Evolutionary conservation across 2,888 invertebrate genomes (phyloP).

Genomic region (Tenthredo mesomela): DNA sequence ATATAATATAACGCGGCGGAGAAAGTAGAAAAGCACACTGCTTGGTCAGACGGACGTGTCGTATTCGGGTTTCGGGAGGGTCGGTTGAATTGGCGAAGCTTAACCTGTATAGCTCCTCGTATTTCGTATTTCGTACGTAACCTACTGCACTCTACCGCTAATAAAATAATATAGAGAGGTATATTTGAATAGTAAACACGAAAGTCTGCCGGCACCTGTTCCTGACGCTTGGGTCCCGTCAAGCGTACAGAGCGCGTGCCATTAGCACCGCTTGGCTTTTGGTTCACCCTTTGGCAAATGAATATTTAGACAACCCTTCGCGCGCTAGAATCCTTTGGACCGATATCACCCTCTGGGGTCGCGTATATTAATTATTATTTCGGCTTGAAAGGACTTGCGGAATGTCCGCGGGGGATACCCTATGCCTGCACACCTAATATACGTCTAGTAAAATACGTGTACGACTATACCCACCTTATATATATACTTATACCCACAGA

Average conservation of each 20-base stretch:
- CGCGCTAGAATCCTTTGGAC: conserved; percentile 59
- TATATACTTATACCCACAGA: too few species aligned
- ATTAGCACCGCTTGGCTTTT: conserved; percentile 37
- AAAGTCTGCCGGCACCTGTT: not conserved
- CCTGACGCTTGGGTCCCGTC: conserved; percentile 4
- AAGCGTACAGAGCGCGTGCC: conserved; percentile 7
- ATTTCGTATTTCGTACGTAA: too few species aligned
- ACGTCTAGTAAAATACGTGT: not conserved
- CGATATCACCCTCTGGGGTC: conserved; percentile 70
- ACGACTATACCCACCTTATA: not conserved
- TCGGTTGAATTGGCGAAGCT: not conserved
- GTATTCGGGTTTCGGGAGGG: not conserved
- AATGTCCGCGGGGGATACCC: not conserved
- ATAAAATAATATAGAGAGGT: not conserved
- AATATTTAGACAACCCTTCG: conserved; percentile 51
- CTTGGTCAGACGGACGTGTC: not conserved
- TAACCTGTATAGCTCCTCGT: not conserved
- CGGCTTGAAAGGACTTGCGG: conserved; percentile 40
- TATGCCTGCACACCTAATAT: not conserved
- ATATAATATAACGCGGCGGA: too few species aligned
- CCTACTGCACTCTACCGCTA: not conserved
- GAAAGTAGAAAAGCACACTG: conserved; percentile 15
- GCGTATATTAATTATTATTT: conserved; percentile 71
- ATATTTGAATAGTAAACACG: conserved; percentile 14
- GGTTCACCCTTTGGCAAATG: conserved; percentile 43